A percentile compares a stretch with the other conserved stretches of the same genome.
Conservation (phyloP, 2,888 invertebrate species). For the Ennomos erosarius region DNA sequence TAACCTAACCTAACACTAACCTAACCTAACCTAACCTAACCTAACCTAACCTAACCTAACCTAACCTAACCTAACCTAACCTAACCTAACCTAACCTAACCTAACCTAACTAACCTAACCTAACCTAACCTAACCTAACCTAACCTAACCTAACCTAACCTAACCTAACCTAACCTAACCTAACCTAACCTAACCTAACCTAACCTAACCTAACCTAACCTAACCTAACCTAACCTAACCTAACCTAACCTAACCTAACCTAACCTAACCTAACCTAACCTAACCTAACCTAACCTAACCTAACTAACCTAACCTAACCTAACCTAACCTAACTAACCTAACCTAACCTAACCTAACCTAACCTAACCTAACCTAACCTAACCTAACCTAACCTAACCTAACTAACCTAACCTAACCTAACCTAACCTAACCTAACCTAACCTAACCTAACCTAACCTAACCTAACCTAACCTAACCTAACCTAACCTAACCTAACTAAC, state of each 20-base stretch:
- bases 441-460: conserved; percentile 37
- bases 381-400: conserved; percentile 39
- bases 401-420: conserved; percentile 44
- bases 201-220: conserved; percentile 39
- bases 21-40: conserved; percentile 32
- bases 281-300: conserved; percentile 40
- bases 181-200: conserved; percentile 40
- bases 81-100: conserved; percentile 29
- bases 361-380: conserved; percentile 38
- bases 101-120: conserved; percentile 31
- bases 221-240: no score
- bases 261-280: conserved; percentile 40
- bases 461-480: conserved; percentile 39
- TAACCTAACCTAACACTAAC: conserved; percentile 34
- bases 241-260: conserved; percentile 36
- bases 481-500: conserved; percentile 38
- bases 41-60: conserved; percentile 31
- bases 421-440: conserved; percentile 41
- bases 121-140: conserved; percentile 34
- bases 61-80: conserved; percentile 34
- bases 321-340: conserved; percentile 40
- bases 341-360: conserved; percentile 45
- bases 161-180: conserved; percentile 38
- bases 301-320: conserved; percentile 39
- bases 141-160: conserved; percentile 36